phyloP scores from a whole-genome alignment of 1,140 invertebrate genomes.

The Marisa cornuarietis region DNA sequence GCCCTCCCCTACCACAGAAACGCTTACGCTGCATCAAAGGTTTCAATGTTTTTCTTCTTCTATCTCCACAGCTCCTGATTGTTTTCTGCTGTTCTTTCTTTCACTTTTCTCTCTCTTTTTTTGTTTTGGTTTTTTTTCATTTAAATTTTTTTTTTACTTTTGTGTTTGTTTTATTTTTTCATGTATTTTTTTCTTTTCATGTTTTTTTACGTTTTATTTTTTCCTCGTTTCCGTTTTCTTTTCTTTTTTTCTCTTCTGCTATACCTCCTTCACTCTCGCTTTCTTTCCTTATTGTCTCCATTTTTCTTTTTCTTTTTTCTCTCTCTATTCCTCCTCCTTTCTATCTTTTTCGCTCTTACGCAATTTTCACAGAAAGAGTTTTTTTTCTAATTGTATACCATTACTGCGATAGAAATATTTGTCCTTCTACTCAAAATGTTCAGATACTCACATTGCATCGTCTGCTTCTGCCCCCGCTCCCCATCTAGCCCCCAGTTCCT shows the following conservation, averaged over 20 bases:
- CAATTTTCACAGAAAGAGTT: not conserved
- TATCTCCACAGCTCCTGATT: too few species aligned
- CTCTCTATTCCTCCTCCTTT: not conserved
- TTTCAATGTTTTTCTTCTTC: constrained; percentile 19
- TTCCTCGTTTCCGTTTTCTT: not conserved
- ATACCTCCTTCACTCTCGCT: not conserved
- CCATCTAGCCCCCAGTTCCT: too few species aligned
- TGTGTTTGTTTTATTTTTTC: too few species aligned
- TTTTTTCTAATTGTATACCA: too few species aligned
- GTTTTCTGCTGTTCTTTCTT: not conserved
- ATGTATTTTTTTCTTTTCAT: not conserved
- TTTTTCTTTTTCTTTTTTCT: not conserved
- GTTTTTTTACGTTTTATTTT: not conserved
- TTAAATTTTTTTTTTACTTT: too few species aligned
- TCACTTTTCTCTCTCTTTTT: not conserved
- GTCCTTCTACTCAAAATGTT: too few species aligned
- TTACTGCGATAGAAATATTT: too few species aligned
- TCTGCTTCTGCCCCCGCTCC: too few species aligned
- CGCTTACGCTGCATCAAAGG: constrained; percentile 39
- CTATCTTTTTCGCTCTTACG: not conserved
- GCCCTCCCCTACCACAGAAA: constrained; percentile 49
- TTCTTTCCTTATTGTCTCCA: not conserved
- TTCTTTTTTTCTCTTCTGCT: too few species aligned
- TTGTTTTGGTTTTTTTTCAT: too few species aligned
- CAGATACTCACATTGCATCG: too few species aligned